Evolutionary conservation across 2,888 invertebrate species (phyloP).

Genomic region (Miltochrista miniata): DNA sequence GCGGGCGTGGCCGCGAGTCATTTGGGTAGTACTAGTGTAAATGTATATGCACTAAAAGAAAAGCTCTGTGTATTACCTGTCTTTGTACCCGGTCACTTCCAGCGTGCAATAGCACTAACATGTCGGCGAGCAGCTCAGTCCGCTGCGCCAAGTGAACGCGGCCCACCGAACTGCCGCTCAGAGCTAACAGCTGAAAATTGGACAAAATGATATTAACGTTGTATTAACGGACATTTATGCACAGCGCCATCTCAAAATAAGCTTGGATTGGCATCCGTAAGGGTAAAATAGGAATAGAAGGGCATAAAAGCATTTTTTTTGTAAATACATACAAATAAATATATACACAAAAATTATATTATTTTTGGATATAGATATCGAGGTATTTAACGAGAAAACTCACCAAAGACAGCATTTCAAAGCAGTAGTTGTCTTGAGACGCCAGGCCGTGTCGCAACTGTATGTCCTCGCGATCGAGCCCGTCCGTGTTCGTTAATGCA

Average conservation of each 20-base stretch:
- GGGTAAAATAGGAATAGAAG: no score
- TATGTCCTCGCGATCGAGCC: constrained; percentile 50
- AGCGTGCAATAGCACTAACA: constrained; percentile 94
- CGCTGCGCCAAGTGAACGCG: constrained; percentile 95
- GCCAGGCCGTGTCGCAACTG: constrained; percentile 48
- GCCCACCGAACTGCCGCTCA: constrained; percentile 96
- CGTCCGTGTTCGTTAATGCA: constrained; percentile 59
- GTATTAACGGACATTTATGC: no score
- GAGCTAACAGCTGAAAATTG: constrained; percentile 87
- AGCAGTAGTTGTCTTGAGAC: constrained; percentile 94
- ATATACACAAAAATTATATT: no score
- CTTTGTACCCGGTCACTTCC: constrained; percentile 97
- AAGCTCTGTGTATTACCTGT: constrained; percentile 83
- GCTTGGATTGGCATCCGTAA: no score
- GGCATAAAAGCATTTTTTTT: no score
- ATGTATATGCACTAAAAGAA: neutral
- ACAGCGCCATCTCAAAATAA: no score
- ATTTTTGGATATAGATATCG: neutral
- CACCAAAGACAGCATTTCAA: constrained; percentile 98
- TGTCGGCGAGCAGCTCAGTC: constrained; percentile 91
- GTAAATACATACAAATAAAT: no score
- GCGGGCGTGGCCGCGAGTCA: no score
- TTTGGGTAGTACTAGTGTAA: neutral
- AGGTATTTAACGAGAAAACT: constrained; percentile 3
- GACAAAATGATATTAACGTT: no score